Conservation (phyloP, 2,888 invertebrate species). For the Epinotia demarniana region DNA sequence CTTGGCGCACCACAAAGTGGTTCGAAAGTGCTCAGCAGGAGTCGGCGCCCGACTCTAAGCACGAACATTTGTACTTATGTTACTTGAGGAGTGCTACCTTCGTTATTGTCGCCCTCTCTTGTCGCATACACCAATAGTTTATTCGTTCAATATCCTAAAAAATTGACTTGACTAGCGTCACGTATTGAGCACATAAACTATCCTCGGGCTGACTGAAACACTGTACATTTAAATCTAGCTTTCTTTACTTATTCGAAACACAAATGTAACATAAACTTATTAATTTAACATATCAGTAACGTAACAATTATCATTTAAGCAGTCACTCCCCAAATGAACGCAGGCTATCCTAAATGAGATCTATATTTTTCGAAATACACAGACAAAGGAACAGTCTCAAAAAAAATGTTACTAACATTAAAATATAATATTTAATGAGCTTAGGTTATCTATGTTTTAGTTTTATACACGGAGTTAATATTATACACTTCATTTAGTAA, state of each 20-base stretch:
- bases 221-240: constrained; percentile 36
- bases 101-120: constrained; percentile 8
- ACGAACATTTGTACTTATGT: constrained; percentile 24
- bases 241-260: constrained; percentile 24
- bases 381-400: constrained; percentile 22
- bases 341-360: constrained; percentile 22
- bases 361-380: constrained; percentile 22
- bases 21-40: constrained; percentile 24
- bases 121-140: constrained; percentile 8
- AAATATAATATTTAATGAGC: constrained; percentile 40
- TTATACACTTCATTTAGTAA: constrained; percentile 44
- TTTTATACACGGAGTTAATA: constrained; percentile 39
- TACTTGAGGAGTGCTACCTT: constrained; percentile 37
- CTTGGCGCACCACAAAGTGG: constrained; percentile 29
- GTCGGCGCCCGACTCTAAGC: constrained; percentile 8
- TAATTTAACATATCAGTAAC: constrained; percentile 14
- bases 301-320: constrained; percentile 27
- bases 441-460: constrained; percentile 38
- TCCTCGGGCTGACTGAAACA: constrained; percentile 15
- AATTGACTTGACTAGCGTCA: constrained; percentile 40
- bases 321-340: constrained; percentile 40
- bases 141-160: constrained; percentile 34
- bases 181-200: constrained; percentile 36
- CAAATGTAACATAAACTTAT: constrained; percentile 7
- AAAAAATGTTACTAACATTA: constrained; percentile 37